Evolutionary conservation across 2,113 vertebrate species (phyloP), one percentile per base, ranked within the genome.

Genomic region (Caracal caracal): DNA sequence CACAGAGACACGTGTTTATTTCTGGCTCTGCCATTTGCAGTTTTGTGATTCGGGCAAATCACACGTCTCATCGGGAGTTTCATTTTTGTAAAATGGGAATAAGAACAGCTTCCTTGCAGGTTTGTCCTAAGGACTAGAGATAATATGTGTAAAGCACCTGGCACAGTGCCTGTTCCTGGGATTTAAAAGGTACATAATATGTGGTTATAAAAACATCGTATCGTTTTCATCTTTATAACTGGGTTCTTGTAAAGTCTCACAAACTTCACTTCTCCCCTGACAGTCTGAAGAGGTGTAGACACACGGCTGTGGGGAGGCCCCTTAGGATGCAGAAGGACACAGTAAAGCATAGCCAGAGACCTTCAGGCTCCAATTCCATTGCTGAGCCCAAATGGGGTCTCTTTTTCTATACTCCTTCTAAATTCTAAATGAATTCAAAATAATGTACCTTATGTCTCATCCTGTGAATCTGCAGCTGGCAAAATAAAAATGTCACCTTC

Each of bases 401-500:
- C 47, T 59, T 28, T 37, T n/a, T 53, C 80, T 30, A 51, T 26
- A 66, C 22, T 26, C 43, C 70, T 66, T 80, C 71, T 59, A 68
- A 10, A 19, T 79, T 83, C 82, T 81, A 63, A 75, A 56, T 49
- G 20, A 43, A 40, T 28, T 76, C 73, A 47, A 76, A 76, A 26
- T 17, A 15, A 76, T 47, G 8, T 17, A 26, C 8, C 61, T 19
- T 79, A 30, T 24, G 61, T 61, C 71, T 86, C 80, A 30, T 71
- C 83, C 30, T 79, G 35, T 28, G 20, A 51, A 22, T 70, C 30
- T 47, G 26, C 7, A 61, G 26, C 22, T 65, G 65, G 76, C 40
- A 47, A 90, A 91, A 73, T 3, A 90, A 93, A 95, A 94, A 80
- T 22, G 75, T 73, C 35, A 83, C 70, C 51, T 85, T 93, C 65